phyloP scores from a whole-genome alignment of 2,888 invertebrate species.

The Noctua pronuba region DNA sequence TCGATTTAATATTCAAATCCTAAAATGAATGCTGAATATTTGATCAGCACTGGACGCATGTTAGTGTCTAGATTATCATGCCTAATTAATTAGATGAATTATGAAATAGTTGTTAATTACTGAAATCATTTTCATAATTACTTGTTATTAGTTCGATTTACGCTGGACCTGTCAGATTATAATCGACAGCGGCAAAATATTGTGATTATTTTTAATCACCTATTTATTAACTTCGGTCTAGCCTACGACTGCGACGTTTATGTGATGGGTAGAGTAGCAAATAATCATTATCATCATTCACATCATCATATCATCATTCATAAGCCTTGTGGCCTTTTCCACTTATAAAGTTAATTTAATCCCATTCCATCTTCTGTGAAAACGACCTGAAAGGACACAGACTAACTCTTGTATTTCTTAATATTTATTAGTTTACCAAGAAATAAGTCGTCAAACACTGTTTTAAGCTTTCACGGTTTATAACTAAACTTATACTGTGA shows the following conservation, averaged over 20 bases:
- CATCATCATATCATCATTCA: too few relatives aligned
- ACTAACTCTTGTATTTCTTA: not conserved
- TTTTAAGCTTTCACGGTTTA: too few relatives aligned
- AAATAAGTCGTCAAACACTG: not conserved
- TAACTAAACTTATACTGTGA: too few relatives aligned
- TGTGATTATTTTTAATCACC: not conserved
- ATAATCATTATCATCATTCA: not conserved
- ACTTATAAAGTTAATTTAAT: not conserved
- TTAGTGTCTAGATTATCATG: constrained; percentile 46
- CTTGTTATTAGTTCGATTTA: not conserved
- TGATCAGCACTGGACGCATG: constrained; percentile 27
- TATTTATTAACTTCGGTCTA: not conserved
- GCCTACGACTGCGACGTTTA: not conserved
- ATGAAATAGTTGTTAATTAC: constrained; percentile 43
- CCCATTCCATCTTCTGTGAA: not conserved
- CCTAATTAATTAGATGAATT: constrained; percentile 38
- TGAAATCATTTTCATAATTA: constrained; percentile 29
- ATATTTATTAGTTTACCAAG: not conserved
- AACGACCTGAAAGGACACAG: not conserved
- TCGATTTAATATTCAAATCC: constrained; percentile 15
- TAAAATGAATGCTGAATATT: constrained; percentile 43
- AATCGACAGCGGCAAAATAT: not conserved
- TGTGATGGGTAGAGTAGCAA: not conserved
- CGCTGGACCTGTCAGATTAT: constrained; percentile 2
- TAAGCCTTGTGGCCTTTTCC: not conserved